Percentiles rank a stretch among this genome's conserved stretches.
Conservation (phyloP, 2,797 vertebrate species). For the Erethizon dorsatum region DNA sequence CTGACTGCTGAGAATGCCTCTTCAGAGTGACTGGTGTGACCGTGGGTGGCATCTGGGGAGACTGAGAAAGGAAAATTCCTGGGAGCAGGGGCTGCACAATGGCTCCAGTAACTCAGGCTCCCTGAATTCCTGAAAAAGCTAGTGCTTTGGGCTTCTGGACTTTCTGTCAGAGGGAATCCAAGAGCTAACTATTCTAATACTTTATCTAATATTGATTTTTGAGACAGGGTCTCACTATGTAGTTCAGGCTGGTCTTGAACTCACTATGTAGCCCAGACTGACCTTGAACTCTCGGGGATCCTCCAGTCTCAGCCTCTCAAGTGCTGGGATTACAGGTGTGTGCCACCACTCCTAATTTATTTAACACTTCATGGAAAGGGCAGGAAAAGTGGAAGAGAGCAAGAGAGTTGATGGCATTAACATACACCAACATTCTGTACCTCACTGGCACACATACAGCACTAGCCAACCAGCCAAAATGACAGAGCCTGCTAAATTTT, state of each 20-base stretch:
- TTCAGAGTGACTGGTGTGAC: background rate
- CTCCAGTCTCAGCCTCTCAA: background rate
- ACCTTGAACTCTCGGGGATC: background rate
- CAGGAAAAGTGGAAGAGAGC: too few species aligned
- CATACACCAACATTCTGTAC: background rate
- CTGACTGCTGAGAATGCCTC: constrained; percentile 51
- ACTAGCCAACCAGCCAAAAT: background rate
- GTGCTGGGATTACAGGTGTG: background rate
- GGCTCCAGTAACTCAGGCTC: background rate
- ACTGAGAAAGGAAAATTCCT: constrained; percentile 66
- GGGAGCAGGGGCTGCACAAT: background rate
- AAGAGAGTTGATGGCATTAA: background rate
- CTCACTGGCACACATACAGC: background rate
- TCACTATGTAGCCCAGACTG: background rate
- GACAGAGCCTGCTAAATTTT: background rate
- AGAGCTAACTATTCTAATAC: background rate
- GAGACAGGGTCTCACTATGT: background rate
- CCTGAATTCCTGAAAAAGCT: constrained; percentile 8
- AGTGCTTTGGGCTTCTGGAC: background rate
- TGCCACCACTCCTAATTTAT: background rate
- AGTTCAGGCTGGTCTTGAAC: background rate
- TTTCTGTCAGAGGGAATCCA: background rate
- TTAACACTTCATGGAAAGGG: background rate
- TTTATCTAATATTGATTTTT: background rate
- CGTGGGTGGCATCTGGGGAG: constrained; percentile 31